Evolutionary conservation across 1,140 invertebrate species (phyloP), one percentile per base, ranked within the genome.

Genomic region (Ips typographus): DNA sequence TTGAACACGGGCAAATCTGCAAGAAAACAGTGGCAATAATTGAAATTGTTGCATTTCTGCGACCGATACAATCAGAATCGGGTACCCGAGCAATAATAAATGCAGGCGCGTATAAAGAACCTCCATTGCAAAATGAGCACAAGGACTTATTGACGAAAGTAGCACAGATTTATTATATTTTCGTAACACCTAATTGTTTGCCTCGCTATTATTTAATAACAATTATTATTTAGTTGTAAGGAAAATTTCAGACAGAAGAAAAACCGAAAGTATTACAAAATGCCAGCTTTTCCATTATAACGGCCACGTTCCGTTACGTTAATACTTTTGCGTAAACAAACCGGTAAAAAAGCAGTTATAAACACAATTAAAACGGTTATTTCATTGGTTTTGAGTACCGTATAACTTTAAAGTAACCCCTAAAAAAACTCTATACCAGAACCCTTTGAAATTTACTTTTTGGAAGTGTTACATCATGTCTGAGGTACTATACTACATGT

Each of bases 1-100:
- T 74, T 74, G 40, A 75, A 68, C 3, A 68, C 63, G 6, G 72
- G 70, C 5, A 71, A 51, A 59, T 64, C 63, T 71, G 64, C 40
- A 73, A 71, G 42, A 68, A 65, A 59, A 56, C 4, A 58, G 44
- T 49, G 7, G 1, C 44, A 49, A 49, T 22, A 49, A 49, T 49
- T 49, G 22, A 49, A 2, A 49, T 49, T 49, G 4, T 49, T 49
- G 1, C 22, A 49, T 22, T 6, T 3, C 44, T 49, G 44, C 1
- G 44, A 3, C 44, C 6, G 44, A 49, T 49, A 38, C 37, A 56
- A 4, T 39, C 44, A 37, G 7, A 36, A 7, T 55, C n/a, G n/a
- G 52, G 4, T 6, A 47, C n/a, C n/a, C 7, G 52, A 49, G 44
- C 22, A 49, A 49, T 49, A 49, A 49, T 49, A 6, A 22, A 49